phyloP scores from a whole-genome alignment of 1,140 invertebrate species.

The Paramacrobiotus metropolitanus region DNA sequence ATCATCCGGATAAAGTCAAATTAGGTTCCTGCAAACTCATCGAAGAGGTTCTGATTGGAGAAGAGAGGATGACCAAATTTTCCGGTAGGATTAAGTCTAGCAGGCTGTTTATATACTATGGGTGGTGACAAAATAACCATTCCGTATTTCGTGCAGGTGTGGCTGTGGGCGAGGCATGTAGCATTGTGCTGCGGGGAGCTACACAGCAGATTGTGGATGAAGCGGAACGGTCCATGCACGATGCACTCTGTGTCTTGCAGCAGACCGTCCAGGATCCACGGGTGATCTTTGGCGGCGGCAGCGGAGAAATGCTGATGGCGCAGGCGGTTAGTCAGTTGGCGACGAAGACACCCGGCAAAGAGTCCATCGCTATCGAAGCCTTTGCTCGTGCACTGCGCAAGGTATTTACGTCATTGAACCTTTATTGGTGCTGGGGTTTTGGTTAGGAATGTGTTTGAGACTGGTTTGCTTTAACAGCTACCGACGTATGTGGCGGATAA shows the following conservation, averaged over 20 bases:
- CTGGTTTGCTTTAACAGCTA: constrained; percentile 33
- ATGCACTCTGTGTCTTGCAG: constrained; percentile 86
- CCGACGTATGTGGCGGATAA: constrained; percentile 94
- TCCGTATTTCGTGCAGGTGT: constrained; percentile 32
- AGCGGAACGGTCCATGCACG: constrained; percentile 88
- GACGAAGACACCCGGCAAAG: constrained; percentile 76
- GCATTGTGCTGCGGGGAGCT: constrained; percentile 86
- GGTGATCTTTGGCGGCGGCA: constrained; percentile 72
- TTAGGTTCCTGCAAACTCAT: constrained; percentile 82
- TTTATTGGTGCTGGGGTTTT: no score
- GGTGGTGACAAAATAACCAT: constrained; percentile 10
- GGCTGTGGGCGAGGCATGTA: constrained; percentile 80
- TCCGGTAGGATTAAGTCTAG: constrained; percentile 30
- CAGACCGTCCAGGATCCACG: constrained; percentile 80
- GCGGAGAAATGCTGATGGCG: constrained; percentile 89
- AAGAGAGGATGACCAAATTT: constrained; percentile 83
- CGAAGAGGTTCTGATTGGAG: constrained; percentile 94
- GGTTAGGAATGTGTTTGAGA: no score
- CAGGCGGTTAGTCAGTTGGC: constrained; percentile 61
- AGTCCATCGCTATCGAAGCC: constrained; percentile 86
- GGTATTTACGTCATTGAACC: no score
- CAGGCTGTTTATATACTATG: constrained; percentile 8
- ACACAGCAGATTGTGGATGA: constrained; percentile 98
- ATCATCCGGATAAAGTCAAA: constrained; percentile 68
- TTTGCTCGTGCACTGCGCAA: constrained; percentile 58